Evolutionary conservation across 2,888 invertebrate species (phyloP).

Genomic region (Frankliniella intonsa): DNA sequence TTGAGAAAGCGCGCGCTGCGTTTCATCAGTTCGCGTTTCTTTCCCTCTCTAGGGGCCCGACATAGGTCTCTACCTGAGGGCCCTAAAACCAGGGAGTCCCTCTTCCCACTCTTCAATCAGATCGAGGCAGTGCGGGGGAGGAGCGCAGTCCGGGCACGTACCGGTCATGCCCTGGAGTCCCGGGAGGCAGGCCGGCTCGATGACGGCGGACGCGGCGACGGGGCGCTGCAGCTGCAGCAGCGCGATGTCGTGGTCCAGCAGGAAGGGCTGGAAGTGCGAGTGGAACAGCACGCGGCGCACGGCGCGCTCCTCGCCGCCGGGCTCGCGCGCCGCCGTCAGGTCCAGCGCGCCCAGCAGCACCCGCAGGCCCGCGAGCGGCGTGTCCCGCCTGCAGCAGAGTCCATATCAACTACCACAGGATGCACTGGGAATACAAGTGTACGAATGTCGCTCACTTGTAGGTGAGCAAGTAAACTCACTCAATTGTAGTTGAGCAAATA

Average conservation of each 20-base stretch:
- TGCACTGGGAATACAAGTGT: too few species aligned
- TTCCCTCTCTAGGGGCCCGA: too few species aligned
- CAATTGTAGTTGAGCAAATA: too few species aligned
- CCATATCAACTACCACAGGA: too few species aligned
- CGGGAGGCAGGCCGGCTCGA: slow-evolving; percentile 46
- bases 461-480: too few species aligned
- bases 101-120: too few species aligned
- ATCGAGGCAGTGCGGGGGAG: not conserved
- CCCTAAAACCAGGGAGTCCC: too few species aligned
- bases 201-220: slow-evolving; percentile 41
- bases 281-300: slow-evolving; percentile 43
- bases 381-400: slow-evolving; percentile 40
- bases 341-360: slow-evolving; percentile 44
- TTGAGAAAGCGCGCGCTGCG: too few species aligned
- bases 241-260: slow-evolving; percentile 46
- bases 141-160: not conserved
- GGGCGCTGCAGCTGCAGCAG: slow-evolving; percentile 43
- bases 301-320: slow-evolving; percentile 40
- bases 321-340: slow-evolving; percentile 42
- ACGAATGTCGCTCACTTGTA: too few species aligned
- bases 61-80: too few species aligned
- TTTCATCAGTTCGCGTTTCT: too few species aligned
- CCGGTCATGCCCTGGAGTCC: slow-evolving; percentile 33
- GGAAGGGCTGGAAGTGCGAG: slow-evolving; percentile 46
- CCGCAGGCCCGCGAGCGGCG: slow-evolving; percentile 40